Conservation (phyloP, 2,113 vertebrate genomes). For the Caretta caretta region DNA sequence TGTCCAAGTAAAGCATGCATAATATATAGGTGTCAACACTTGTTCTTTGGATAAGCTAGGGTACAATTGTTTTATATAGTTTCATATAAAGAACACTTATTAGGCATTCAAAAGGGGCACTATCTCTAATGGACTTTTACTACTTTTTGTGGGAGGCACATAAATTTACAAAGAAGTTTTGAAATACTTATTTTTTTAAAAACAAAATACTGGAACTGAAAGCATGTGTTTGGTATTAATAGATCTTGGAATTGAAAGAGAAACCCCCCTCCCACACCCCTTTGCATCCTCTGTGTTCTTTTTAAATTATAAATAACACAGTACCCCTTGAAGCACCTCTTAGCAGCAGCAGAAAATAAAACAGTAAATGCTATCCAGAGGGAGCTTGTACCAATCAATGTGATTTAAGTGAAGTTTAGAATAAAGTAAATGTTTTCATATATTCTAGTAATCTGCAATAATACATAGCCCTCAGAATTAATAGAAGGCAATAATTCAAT, state of each 20-base stretch:
- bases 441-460: constrained; percentile 69
- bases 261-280: not conserved
- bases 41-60: not conserved
- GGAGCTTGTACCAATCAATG: not conserved
- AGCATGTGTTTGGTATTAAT: constrained; percentile 65
- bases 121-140: constrained; percentile 22
- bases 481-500: constrained; percentile 71
- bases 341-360: constrained; percentile 22
- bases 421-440: constrained; percentile 57
- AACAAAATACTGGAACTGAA: constrained; percentile 47
- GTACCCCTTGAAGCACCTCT: constrained; percentile 7
- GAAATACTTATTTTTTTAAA: constrained; percentile 56
- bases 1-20: constrained; percentile 33
- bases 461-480: constrained; percentile 59
- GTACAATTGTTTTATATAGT: not conserved
- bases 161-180: constrained; percentile 60
- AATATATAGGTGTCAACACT: constrained; percentile 35
- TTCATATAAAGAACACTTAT: constrained; percentile 17
- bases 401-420: constrained; percentile 52
- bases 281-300: constrained; percentile 46
- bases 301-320: constrained; percentile 26
- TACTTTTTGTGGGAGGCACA: constrained; percentile 32
- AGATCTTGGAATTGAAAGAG: constrained; percentile 42
- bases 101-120: not conserved
- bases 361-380: constrained; percentile 2